phyloP scores from a whole-genome alignment of 2,113 vertebrate species.

The Laticauda laticaudata region DNA sequence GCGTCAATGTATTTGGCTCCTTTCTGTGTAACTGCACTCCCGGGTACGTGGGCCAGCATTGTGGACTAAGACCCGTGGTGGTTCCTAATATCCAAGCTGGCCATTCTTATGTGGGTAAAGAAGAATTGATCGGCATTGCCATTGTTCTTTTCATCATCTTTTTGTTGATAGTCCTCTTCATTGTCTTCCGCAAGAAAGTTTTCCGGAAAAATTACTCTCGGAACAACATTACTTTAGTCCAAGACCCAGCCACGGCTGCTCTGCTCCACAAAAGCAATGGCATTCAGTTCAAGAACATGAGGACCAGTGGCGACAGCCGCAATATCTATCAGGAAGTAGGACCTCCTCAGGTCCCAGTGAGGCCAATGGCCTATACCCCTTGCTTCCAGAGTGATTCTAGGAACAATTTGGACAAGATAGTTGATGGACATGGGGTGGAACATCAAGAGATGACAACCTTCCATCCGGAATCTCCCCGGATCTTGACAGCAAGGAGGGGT shows the following conservation, averaged over 20 bases:
- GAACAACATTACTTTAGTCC: slow-evolving; percentile 90
- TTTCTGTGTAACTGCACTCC: slow-evolving; percentile 95
- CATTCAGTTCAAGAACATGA: slow-evolving; percentile 84
- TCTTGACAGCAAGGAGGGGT: slow-evolving; percentile 83
- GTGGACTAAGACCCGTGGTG: slow-evolving; percentile 86
- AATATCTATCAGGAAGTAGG: slow-evolving; percentile 85
- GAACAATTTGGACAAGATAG: slow-evolving; percentile 87
- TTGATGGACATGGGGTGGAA: slow-evolving; percentile 80
- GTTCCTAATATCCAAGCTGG: slow-evolving; percentile 97
- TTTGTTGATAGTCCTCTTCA: slow-evolving; percentile 83
- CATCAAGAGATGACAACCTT: slow-evolving; percentile 97
- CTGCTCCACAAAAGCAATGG: slow-evolving; percentile 94
- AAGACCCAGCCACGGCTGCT: slow-evolving; percentile 91
- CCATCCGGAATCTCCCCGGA: slow-evolving; percentile 89
- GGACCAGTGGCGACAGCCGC: slow-evolving; percentile 80
- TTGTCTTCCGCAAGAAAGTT: slow-evolving; percentile 93
- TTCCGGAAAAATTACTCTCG: slow-evolving; percentile 94
- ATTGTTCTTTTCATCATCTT: slow-evolving; percentile 91
- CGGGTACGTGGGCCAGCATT: slow-evolving; percentile 89
- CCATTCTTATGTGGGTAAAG: slow-evolving; percentile 89
- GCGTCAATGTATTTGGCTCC: slow-evolving; percentile 90
- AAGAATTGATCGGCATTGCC: slow-evolving; percentile 92
- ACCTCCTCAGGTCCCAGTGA: slow-evolving; percentile 91
- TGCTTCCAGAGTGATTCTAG: slow-evolving; percentile 91
- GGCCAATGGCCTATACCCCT: slow-evolving; percentile 94